A percentile compares a stretch with the other conserved stretches of the same genome.
Conservation (phyloP, 1,140 invertebrate genomes). For the Yoshiicerus persimilis region DNA sequence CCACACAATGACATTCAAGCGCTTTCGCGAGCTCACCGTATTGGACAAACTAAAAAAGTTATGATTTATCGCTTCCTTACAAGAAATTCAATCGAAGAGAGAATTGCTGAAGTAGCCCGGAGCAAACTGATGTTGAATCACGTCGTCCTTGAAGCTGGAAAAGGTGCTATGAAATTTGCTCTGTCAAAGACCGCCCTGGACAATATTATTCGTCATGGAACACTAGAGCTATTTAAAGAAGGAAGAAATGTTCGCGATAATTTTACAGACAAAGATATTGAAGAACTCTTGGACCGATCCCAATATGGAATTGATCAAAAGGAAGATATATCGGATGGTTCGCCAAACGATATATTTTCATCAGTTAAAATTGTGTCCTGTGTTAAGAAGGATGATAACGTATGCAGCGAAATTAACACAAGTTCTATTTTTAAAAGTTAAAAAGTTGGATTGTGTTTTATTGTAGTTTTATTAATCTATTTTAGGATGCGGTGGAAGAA, state of each 20-base stretch:
- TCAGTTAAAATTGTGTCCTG: conserved; percentile 98
- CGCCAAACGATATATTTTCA: conserved; percentile 80
- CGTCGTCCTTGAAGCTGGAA: conserved; percentile 93
- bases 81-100: conserved; percentile 95
- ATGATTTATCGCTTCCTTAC: conserved; percentile 99
- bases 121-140: conserved; percentile 99
- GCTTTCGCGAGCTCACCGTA: conserved; percentile 98
- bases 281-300: conserved; percentile 85
- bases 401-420: background rate
- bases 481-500: background rate
- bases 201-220: conserved; percentile 97
- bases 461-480: conserved; percentile 86
- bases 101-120: conserved; percentile 95
- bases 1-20: conserved; percentile 99
- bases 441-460: conserved; percentile 52
- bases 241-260: conserved; percentile 80
- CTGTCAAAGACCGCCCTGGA: conserved; percentile 99
- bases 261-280: conserved; percentile 95
- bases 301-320: conserved; percentile 96
- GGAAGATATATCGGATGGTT: conserved; percentile 65
- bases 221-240: conserved; percentile 96
- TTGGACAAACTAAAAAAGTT: conserved; percentile 96
- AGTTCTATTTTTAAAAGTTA: conserved; percentile 33
- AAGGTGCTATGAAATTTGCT: conserved; percentile 60
- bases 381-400: conserved; percentile 92